Percentiles rank a stretch among this genome's conserved stretches.
Conservation (phyloP, 2,888 invertebrate genomes). For the Latheticus oryzae region DNA sequence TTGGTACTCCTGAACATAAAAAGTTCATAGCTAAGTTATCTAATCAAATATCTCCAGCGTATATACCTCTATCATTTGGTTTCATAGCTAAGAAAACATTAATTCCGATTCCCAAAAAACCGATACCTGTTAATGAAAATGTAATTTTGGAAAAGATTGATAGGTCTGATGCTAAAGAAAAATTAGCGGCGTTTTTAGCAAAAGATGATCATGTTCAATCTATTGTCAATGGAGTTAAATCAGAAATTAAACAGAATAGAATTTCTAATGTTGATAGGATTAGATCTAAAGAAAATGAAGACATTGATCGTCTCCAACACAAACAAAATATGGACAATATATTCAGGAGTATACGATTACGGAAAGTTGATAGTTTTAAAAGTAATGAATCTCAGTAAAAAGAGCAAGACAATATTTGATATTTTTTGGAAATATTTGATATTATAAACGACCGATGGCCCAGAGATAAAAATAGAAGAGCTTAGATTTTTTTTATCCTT, state of each 20-base stretch:
- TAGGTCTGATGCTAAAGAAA: constrained; percentile 35
- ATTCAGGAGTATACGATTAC: constrained; percentile 38
- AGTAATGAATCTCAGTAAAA: constrained; percentile 18
- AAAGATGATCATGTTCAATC: constrained; percentile 3
- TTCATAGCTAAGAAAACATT: constrained; percentile 1
- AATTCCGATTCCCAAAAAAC: constrained; percentile 16
- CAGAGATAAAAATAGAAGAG: too few relatives aligned
- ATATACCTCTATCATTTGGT: too few relatives aligned
- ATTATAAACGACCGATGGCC: too few relatives aligned
- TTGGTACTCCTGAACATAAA: constrained; percentile 49
- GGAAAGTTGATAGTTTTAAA: constrained; percentile 39
- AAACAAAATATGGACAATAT: constrained; percentile 35
- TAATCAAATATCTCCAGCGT: constrained; percentile 40
- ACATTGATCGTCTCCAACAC: constrained; percentile 23
- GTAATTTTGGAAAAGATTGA: constrained; percentile 43
- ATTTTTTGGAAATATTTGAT: not conserved
- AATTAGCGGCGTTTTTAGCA: too few relatives aligned
- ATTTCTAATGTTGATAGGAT: constrained; percentile 1
- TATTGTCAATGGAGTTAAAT: not conserved
- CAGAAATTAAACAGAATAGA: not conserved
- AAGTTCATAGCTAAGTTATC: constrained; percentile 50
- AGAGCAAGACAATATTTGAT: not conserved
- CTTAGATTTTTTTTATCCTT: too few relatives aligned
- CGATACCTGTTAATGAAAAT: constrained; percentile 25
- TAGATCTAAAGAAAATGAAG: constrained; percentile 2